Base-by-base conservation (phyloP, 1,140 invertebrate species). In the Drosophila asahinai region DNA sequence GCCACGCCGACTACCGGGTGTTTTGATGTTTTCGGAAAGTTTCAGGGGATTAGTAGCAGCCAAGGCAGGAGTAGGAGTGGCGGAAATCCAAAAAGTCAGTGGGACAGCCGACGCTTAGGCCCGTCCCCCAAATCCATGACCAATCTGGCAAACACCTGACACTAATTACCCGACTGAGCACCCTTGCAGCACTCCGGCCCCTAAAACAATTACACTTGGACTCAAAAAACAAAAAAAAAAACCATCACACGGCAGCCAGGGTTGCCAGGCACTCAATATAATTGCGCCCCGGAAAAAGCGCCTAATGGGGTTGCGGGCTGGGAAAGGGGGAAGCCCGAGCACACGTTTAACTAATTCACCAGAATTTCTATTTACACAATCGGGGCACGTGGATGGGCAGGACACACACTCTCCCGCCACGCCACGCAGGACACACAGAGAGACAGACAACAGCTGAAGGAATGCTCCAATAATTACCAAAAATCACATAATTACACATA, bases 401-500 rank as follows among this genome's bases (percentile, higher is more conserved):
- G 67, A 71, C 67, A 76, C 48, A 62, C 55, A 64, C 54, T 42
- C 42, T 38, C 36, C 0, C 38, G 48, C 30, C 38, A 54, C 30
- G 45, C 33, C 25, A 45, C 42, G 42, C 64, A 71, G 60, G 48
- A 68, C 42, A 67, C 27, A 43, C 49, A 48, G 33, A 11, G 38
- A 38, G 74, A 11, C 42, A 38, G 74, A 49, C 80, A 57, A 40
- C 42, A 30, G 74, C 38, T 76, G 70, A 72, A 77, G 80, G 72
- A 67, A 83, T 83, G 82, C 82, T 83, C 83, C 80, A 87, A 86
- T 86, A 86, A 86, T 86, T 86, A 86, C 83, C 71, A 80, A 89
- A 86, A 86, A 87, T 86, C 83, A 86, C 84, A 86, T 89, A 86
- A 86, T 86, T 86, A 87, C 80, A 86, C 72, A 83, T 86, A 86